Conservation (phyloP, 2,888 invertebrate species). For the Melieria crassipennis region DNA sequence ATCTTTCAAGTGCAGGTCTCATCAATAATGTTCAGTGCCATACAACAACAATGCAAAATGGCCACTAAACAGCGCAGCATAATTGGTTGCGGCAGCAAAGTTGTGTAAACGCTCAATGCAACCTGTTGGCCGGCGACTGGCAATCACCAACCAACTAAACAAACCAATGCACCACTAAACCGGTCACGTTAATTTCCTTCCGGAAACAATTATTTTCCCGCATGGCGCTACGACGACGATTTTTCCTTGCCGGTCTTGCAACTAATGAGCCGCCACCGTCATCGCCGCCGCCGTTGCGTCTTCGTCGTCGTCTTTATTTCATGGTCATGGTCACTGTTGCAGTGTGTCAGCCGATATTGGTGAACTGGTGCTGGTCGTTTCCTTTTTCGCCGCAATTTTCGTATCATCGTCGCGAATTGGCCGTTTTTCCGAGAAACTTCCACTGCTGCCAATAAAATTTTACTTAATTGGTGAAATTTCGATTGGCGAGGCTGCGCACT, state of each 20-base stretch:
- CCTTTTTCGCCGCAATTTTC: slow-evolving; percentile 6
- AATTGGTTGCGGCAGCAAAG: too few relatives aligned
- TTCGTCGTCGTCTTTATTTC: slow-evolving; percentile 32
- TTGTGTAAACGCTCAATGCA: too few relatives aligned
- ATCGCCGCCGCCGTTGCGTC: background rate
- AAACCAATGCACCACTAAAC: slow-evolving; percentile 43
- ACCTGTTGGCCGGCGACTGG: too few relatives aligned
- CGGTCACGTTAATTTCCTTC: slow-evolving; percentile 64
- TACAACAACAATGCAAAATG: too few relatives aligned
- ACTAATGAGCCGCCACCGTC: background rate
- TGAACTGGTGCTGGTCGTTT: background rate
- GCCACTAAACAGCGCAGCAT: too few relatives aligned
- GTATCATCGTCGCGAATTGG: background rate
- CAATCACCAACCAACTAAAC: too few relatives aligned
- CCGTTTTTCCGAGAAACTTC: background rate
- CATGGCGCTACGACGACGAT: slow-evolving; percentile 24
- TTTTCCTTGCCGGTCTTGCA: slow-evolving; percentile 5
- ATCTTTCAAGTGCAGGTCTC: too few relatives aligned
- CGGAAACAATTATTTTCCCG: slow-evolving; percentile 61
- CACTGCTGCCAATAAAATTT: slow-evolving; percentile 1
- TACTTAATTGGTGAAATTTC: too few relatives aligned
- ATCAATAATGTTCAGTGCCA: too few relatives aligned
- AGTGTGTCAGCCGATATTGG: slow-evolving; percentile 38
- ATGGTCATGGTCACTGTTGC: slow-evolving; percentile 41
- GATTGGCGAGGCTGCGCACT: too few relatives aligned